A percentile compares a stretch with the other conserved stretches of the same genome.
phyloP scores from a whole-genome alignment of 2,113 vertebrate genomes.

The Trematomus loennbergii region DNA sequence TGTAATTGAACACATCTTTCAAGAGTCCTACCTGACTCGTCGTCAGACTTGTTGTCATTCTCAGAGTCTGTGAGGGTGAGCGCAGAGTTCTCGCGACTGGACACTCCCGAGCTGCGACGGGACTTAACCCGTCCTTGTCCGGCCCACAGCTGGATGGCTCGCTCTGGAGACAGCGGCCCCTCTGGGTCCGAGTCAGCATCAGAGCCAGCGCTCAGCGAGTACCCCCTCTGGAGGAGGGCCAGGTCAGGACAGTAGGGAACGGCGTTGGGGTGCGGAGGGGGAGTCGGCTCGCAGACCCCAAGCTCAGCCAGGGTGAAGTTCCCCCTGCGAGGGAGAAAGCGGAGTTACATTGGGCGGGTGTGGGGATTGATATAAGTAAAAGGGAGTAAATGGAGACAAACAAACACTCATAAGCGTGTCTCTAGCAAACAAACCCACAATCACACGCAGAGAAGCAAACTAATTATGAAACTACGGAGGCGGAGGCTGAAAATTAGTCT shows the following conservation, averaged over 20 bases:
- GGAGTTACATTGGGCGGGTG: slow-evolving; percentile 36
- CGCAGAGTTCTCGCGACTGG: slow-evolving; percentile 93
- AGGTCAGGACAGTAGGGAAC: slow-evolving; percentile 92
- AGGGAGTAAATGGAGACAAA: slow-evolving; percentile 33
- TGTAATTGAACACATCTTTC: slow-evolving; percentile 6
- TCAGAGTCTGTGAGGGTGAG: slow-evolving; percentile 95
- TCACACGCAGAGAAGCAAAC: slow-evolving; percentile 71
- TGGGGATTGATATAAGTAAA: slow-evolving; percentile 10
- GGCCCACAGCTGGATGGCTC: slow-evolving; percentile 93
- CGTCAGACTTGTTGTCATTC: slow-evolving; percentile 94
- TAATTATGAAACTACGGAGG: slow-evolving; percentile 78
- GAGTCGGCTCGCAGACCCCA: slow-evolving; percentile 90
- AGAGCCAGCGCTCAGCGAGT: slow-evolving; percentile 90
- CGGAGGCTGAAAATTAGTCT: slow-evolving; percentile 74
- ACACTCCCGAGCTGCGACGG: slow-evolving; percentile 91
- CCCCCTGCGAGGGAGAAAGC: slow-evolving; percentile 80
- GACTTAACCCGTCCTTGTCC: slow-evolving; percentile 88
- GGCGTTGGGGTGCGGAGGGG: slow-evolving; percentile 89
- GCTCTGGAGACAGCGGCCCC: slow-evolving; percentile 93
- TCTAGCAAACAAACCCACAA: slow-evolving; percentile 71
- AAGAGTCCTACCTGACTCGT: slow-evolving; percentile 88
- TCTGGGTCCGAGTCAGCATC: slow-evolving; percentile 94
- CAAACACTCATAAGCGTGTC: slow-evolving; percentile 37
- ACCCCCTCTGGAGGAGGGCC: slow-evolving; percentile 92
- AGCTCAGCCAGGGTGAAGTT: slow-evolving; percentile 96